Evolutionary conservation across 2,888 invertebrate genomes (phyloP), one percentile per base, ranked within the genome.

Genomic region (Koerneria pararmatus): DNA sequence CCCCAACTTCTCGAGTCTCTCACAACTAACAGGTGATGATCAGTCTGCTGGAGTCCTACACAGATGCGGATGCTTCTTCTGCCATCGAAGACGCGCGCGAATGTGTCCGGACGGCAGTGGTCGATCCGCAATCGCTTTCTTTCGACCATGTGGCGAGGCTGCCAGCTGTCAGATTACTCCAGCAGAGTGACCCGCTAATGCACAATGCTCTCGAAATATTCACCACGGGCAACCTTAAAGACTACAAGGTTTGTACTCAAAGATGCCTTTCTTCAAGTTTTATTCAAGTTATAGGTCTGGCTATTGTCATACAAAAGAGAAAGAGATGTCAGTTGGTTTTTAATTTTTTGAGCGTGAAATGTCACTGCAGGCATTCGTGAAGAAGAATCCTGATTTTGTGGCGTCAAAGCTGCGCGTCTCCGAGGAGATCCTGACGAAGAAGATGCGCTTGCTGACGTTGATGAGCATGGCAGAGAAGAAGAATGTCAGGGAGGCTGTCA

Each of bases 391-490:
- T 37, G 70, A 69, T 29, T 70, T 74, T n/a, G 71, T 71, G 34
- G 46, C 31, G 69, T 66, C 73, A 19, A 57, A 72, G 15, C 66
- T 80, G 63, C 66, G 66, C 29, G 76, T 77, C 24, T 74, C 78
- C 29, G 79, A 80, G 61, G 54, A 67, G 5, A 67, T 73, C 24
- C 65, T 80, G 41, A 64, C 77, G 22, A 76, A 93, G 83, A 98
- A 98, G 86, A 97, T 98, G 93, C 89, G 95, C 71, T 87, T 97
- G 79, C 84, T 98, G 65, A 92, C 95, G 0, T 93, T 98, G 84
- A 95, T 98, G 92, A 94, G 95, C 84, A 88, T 98, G 86, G 95
- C 95, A 3, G 97, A 98, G 85, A 90, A 89, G 65, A 90, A 90
- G 41, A 72, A 72, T 83, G 90, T 76, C 37, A 67, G 66, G 19